These are phyloP conservation scores for Heliconius aoede DNA, from an alignment of 2,888 invertebrate genomes.

Conservation along the genomic window DNA sequence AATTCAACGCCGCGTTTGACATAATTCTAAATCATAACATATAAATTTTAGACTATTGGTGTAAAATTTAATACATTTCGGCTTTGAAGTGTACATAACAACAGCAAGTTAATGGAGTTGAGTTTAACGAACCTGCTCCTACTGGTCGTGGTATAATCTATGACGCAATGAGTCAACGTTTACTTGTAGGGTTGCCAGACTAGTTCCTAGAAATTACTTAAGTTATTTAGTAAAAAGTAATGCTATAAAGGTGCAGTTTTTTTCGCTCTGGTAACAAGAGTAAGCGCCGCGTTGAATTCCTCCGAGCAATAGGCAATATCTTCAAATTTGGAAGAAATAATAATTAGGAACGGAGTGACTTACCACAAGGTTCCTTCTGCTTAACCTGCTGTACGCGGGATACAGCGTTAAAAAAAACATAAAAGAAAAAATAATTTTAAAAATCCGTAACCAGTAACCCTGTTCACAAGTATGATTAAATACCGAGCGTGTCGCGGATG, in stretches of 20 bases:
- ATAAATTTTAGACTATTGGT: not conserved
- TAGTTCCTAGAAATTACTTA: not conserved
- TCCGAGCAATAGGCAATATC: not conserved
- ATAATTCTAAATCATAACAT: not conserved
- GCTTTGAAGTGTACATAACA: not conserved
- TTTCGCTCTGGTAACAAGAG: not conserved
- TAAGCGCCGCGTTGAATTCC: not conserved
- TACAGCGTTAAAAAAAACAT: not conserved
- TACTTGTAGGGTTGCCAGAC: conserved; percentile 17
- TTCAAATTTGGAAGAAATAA: no score
- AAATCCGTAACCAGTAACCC: not conserved
- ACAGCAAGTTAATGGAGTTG: conserved; percentile 16
- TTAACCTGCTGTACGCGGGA: not conserved
- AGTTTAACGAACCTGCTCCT: conserved; percentile 25
- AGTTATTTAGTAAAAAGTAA: not conserved
- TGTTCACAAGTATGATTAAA: conserved; percentile 43
- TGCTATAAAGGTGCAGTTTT: not conserved
- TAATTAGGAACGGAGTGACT: no score
- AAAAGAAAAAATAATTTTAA: no score
- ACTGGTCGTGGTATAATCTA: conserved; percentile 1
- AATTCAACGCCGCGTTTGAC: not conserved
- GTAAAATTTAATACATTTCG: not conserved
- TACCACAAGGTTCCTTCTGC: no score
- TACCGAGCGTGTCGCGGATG: conserved; percentile 34
- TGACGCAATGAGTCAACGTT: conserved; percentile 42